These are phyloP conservation scores for Callospermophilus lateralis DNA, from an alignment of 2,113 vertebrate species.

Conservation along the genomic window DNA sequence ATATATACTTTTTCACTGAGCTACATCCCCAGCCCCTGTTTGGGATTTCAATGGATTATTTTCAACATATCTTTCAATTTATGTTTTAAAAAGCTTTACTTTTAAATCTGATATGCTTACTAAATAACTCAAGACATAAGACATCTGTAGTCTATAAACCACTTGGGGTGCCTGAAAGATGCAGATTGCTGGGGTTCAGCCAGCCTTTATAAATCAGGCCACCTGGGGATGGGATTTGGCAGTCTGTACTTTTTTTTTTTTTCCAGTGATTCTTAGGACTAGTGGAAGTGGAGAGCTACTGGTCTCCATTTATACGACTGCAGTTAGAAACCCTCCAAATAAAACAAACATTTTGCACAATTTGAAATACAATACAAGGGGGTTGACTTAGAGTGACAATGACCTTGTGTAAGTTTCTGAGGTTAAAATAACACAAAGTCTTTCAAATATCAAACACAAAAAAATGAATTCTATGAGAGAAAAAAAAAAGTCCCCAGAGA, in stretches of 20 bases:
- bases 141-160: neutral
- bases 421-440: neutral
- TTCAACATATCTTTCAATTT: constrained; percentile 53
- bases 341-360: constrained; percentile 37
- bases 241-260: neutral
- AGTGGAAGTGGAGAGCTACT: neutral
- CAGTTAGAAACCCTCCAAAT: neutral
- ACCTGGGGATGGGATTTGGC: neutral
- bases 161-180: neutral
- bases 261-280: neutral
- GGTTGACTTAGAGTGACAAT: neutral
- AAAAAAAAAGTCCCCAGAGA: neutral
- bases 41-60: constrained; percentile 19
- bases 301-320: neutral
- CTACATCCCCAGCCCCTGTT: neutral
- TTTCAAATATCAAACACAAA: constrained; percentile 7
- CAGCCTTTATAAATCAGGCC: neutral
- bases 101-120: constrained; percentile 51
- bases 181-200: neutral
- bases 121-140: constrained; percentile 54
- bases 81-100: neutral
- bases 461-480: neutral
- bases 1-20: neutral
- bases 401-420: constrained; percentile 30
- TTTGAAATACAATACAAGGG: neutral